Percentiles rank a stretch among this genome's conserved stretches.
Conservation (phyloP, 2,888 invertebrate species). For the Megalurothrips usitatus region DNA sequence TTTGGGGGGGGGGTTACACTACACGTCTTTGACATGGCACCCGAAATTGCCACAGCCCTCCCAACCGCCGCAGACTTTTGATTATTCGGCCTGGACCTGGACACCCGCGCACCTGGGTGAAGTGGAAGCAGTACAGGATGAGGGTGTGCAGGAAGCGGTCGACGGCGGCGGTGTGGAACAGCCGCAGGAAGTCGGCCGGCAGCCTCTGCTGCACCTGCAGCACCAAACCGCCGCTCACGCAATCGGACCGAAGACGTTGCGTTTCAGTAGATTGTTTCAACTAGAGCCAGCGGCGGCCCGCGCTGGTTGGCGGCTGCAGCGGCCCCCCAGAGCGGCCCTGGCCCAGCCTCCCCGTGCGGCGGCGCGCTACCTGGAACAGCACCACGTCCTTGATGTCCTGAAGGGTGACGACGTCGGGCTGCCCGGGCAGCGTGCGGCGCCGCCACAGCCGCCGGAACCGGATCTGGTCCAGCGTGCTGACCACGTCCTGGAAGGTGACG, state of each 20-base stretch:
- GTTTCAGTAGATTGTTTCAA: too few species aligned
- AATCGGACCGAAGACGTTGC: too few species aligned
- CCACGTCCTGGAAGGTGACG: slow-evolving; percentile 2
- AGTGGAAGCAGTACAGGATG: slow-evolving; percentile 59
- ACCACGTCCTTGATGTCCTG: slow-evolving; percentile 60
- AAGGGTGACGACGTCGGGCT: slow-evolving; percentile 56
- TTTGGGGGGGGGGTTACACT: too few species aligned
- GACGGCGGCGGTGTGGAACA: slow-evolving; percentile 55
- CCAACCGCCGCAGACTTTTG: too few species aligned
- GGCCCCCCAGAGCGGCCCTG: too few species aligned
- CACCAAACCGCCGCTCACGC: slow-evolving; percentile 3
- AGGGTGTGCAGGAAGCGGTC: slow-evolving; percentile 61
- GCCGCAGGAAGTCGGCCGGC: slow-evolving; percentile 56
- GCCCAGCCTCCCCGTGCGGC: too few species aligned
- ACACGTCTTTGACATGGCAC: too few species aligned
- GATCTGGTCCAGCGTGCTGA: slow-evolving; percentile 46
- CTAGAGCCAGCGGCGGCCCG: background rate
- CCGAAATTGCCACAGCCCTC: too few species aligned
- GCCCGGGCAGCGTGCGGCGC: slow-evolving; percentile 53
- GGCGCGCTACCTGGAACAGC: slow-evolving; percentile 45
- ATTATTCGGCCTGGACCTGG: background rate
- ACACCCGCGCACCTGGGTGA: slow-evolving; percentile 52
- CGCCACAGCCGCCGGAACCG: slow-evolving; percentile 56
- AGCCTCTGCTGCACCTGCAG: slow-evolving; percentile 44
- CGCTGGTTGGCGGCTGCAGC: background rate